Evolutionary conservation across 2,113 vertebrate genomes (phyloP).

Genomic region (Barnardius zonarius): DNA sequence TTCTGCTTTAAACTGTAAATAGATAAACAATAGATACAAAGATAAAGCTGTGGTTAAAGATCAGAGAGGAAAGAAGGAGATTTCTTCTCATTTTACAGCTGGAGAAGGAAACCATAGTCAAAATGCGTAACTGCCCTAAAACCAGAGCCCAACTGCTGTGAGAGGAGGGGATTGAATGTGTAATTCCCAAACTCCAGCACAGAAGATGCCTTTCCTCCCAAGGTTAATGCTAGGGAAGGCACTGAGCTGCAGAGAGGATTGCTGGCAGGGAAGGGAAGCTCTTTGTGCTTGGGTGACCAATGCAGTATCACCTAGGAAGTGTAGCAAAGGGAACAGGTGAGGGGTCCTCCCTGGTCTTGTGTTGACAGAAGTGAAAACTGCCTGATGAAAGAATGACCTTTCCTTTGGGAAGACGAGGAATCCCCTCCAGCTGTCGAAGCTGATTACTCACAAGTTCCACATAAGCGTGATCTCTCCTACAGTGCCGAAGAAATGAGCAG

Average conservation of each 20-base stretch:
- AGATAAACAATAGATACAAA: neutral
- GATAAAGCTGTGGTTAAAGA: neutral
- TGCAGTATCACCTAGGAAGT: neutral
- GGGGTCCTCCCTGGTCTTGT: neutral
- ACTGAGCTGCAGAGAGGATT: neutral
- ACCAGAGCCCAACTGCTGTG: neutral
- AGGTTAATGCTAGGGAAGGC: neutral
- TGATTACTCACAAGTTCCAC: neutral
- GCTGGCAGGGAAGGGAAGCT: neutral
- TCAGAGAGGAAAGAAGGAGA: neutral
- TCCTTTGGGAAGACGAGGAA: neutral
- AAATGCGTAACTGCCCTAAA: neutral
- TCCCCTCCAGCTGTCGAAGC: neutral
- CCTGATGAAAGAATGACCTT: neutral
- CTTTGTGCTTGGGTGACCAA: neutral
- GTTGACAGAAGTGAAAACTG: neutral
- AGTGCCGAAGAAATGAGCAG: constrained; percentile 1
- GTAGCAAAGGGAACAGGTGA: neutral
- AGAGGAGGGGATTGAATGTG: neutral
- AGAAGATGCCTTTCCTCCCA: neutral
- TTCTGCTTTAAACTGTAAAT: neutral
- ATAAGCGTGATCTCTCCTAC: neutral
- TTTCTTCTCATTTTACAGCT: neutral
- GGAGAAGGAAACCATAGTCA: neutral
- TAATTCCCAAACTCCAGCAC: neutral